Conservation (phyloP, 2,888 invertebrate genomes). For the Isoperla grammatica region DNA sequence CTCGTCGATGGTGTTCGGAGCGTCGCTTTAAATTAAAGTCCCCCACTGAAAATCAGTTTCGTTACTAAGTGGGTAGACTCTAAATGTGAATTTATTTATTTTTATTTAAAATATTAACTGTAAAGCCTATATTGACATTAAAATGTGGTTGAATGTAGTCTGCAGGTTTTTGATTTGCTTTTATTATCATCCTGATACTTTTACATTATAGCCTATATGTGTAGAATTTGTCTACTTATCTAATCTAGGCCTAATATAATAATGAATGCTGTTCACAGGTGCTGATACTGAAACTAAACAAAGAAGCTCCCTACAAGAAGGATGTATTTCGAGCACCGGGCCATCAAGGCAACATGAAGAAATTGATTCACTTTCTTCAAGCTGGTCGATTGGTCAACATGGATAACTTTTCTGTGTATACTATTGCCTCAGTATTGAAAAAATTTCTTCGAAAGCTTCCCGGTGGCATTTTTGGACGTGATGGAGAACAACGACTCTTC, state of each 20-base stretch:
- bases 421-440: conserved; percentile 96
- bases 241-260: background rate
- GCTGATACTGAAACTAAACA: conserved; percentile 86
- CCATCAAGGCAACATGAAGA: conserved; percentile 92
- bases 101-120: too few species aligned
- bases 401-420: conserved; percentile 94
- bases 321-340: conserved; percentile 95
- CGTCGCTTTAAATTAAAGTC: too few species aligned
- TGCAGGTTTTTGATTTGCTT: too few species aligned
- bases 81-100: too few species aligned
- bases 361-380: conserved; percentile 76
- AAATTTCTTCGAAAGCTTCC: conserved; percentile 96
- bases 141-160: too few species aligned
- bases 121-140: too few species aligned
- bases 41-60: too few species aligned
- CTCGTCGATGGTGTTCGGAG: too few species aligned
- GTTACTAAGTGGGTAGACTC: too few species aligned
- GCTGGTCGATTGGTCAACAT: conserved; percentile 86
- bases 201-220: too few species aligned
- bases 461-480: conserved; percentile 90
- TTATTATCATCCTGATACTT: too few species aligned
- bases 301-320: conserved; percentile 87
- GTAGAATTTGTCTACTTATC: too few species aligned
- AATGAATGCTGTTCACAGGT: conserved; percentile 52
- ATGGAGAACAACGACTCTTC: conserved; percentile 86